Conservation (phyloP, 2,113 vertebrate species). For the Brienomyrus brachyistius region DNA sequence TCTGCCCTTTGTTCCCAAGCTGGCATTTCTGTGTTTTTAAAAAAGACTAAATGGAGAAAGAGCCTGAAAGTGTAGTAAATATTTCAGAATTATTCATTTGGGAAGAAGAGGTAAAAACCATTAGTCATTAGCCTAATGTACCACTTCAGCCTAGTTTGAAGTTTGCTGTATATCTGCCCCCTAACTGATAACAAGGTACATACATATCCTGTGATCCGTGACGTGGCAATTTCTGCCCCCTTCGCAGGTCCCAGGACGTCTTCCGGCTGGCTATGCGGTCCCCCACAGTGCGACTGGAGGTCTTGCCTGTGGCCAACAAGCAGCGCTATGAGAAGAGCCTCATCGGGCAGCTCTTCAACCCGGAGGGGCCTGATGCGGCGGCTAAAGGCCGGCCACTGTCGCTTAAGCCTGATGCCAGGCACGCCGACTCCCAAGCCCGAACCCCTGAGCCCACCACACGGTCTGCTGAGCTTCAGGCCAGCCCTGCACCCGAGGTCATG, state of each 20-base stretch:
- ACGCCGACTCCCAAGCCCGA: conserved; percentile 41
- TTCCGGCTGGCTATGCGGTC: conserved; percentile 91
- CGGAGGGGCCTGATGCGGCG: conserved; percentile 53
- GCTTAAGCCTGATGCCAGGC: conserved; percentile 63
- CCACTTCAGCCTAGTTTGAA: not conserved
- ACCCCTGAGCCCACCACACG: not conserved
- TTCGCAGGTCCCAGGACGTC: conserved; percentile 80
- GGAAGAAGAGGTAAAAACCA: not conserved
- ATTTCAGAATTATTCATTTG: not conserved
- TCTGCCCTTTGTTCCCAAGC: not conserved
- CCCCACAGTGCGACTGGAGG: conserved; percentile 65
- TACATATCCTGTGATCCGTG: not conserved
- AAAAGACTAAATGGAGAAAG: not conserved
- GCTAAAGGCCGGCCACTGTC: conserved; percentile 66
- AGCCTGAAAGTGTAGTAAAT: not conserved
- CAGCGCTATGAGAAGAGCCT: conserved; percentile 81
- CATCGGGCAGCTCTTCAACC: conserved; percentile 68
- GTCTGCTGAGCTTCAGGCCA: conserved; percentile 38
- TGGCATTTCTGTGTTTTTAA: not conserved
- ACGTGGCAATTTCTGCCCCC: conserved; percentile 34
- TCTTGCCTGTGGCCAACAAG: conserved; percentile 71
- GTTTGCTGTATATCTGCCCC: not conserved
- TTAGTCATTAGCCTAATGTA: not conserved
- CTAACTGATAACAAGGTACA: not conserved
- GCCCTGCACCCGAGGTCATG: conserved; percentile 29